Evolutionary conservation across 2,888 invertebrate genomes (phyloP), one percentile per base, ranked within the genome.

Genomic region (Synergus gifuensis): DNA sequence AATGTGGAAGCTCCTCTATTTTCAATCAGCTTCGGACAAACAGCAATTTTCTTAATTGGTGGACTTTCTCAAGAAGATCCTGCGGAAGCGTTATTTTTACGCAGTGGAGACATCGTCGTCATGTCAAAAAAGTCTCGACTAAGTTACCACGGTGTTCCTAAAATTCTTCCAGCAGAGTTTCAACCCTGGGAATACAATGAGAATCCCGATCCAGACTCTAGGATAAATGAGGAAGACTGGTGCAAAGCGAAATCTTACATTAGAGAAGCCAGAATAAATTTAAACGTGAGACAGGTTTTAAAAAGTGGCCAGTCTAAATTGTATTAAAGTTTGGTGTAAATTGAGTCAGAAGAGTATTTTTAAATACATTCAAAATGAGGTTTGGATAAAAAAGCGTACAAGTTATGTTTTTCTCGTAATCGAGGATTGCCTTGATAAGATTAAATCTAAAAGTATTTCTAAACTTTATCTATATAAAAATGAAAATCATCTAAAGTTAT

Each of bases 21-120:
- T 88, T 99, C 99, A 0, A 94, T 97, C 86, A 99, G 99, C 93
- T 98, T 99, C 93, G 99, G 99, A 0, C 98, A 98, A 92, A 95
- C 97, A 78, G 98, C 98, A 16, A 95, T 99, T 88, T 99, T 99
- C 92, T 93, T 99, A 58, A 94, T 99, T 84, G 99, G 99, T 28
- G 98, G 98, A 0, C 91, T 91, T 85, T 95, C 95, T 0, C 95
- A 95, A 87, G 94, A 95, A 54, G 94, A 94, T 76, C 93, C 94
- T 88, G 96, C 97, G 3, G 93, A 94, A 22, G 95, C 97, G 0
- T 89, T 99, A 77, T 94, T 95, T 87, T 93, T 99, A 2, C 94
- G 95, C 79, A 98, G 97, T 92, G 99, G 99, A 0, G 99, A 99
- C 92, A 94, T 99, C 78, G 93, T 98, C 49, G 93, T 99, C 0